Conservation (phyloP, 2,113 vertebrate genomes). For the Sus scrofa region DNA sequence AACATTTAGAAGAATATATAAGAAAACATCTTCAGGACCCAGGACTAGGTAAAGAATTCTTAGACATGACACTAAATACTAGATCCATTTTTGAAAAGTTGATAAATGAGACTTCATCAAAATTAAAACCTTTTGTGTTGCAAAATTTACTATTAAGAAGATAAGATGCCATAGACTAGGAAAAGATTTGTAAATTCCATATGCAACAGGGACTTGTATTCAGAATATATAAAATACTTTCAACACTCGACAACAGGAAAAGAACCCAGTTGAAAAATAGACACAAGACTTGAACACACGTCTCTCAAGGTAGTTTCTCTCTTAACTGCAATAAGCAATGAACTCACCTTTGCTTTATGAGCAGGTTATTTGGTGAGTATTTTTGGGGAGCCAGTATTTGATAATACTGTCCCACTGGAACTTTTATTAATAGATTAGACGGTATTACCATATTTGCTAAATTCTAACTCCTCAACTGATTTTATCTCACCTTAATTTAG, state of each 20-base stretch:
- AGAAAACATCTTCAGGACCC: background rate
- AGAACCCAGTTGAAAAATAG: background rate
- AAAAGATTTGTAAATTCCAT: background rate
- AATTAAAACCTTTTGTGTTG: background rate
- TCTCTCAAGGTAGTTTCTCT: background rate
- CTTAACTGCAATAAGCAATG: background rate
- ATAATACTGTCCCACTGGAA: background rate
- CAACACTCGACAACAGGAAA: background rate
- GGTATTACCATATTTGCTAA: background rate
- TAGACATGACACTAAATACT: background rate
- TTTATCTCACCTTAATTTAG: conserved; percentile 49
- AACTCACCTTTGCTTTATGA: background rate
- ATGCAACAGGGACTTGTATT: background rate
- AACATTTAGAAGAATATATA: background rate
- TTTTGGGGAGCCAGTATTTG: background rate
- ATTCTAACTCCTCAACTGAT: conserved; percentile 24
- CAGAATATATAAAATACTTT: background rate
- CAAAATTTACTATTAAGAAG: background rate
- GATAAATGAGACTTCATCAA: background rate
- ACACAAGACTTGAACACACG: background rate
- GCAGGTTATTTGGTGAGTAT: background rate
- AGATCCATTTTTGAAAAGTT: background rate
- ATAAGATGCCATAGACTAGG: background rate
- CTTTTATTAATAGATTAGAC: background rate
- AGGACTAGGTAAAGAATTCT: background rate